Conservation (phyloP, 2,113 vertebrate species). For the Urocynchramus pylzowi region DNA sequence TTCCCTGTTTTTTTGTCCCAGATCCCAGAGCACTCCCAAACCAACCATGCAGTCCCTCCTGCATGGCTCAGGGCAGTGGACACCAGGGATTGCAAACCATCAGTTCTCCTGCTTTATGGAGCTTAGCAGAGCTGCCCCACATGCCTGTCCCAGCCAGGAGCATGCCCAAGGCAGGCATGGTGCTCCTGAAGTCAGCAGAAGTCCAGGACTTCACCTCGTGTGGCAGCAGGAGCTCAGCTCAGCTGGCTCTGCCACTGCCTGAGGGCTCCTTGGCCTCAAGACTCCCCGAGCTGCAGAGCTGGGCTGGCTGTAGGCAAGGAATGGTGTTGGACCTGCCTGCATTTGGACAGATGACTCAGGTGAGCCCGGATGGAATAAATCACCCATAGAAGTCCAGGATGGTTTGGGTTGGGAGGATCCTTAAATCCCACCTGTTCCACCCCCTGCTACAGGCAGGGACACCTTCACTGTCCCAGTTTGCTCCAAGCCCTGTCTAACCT, state of each 20-base stretch:
- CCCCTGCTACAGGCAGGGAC: background rate
- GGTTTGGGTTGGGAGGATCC: background rate
- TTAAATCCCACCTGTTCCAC: background rate
- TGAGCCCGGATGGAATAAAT: background rate
- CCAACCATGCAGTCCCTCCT: background rate
- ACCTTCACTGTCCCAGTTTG: accelerated
- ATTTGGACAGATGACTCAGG: background rate
- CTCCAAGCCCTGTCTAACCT: accelerated
- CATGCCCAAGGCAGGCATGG: accelerated
- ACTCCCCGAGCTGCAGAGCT: background rate
- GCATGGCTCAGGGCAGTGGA: background rate
- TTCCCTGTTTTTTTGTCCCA: background rate
- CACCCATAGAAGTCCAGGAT: background rate
- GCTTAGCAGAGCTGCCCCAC: background rate
- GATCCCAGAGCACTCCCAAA: background rate
- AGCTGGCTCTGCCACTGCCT: background rate
- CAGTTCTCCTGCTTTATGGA: background rate
- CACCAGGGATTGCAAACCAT: background rate
- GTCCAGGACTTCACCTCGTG: background rate
- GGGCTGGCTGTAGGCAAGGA: background rate
- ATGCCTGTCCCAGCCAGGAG: background rate
- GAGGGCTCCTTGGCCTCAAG: background rate
- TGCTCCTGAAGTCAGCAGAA: background rate
- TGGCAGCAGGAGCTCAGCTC: background rate
- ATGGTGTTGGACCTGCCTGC: background rate